phyloP scores from a whole-genome alignment of 2,797 vertebrate genomes.

The Spea hammondii region DNA sequence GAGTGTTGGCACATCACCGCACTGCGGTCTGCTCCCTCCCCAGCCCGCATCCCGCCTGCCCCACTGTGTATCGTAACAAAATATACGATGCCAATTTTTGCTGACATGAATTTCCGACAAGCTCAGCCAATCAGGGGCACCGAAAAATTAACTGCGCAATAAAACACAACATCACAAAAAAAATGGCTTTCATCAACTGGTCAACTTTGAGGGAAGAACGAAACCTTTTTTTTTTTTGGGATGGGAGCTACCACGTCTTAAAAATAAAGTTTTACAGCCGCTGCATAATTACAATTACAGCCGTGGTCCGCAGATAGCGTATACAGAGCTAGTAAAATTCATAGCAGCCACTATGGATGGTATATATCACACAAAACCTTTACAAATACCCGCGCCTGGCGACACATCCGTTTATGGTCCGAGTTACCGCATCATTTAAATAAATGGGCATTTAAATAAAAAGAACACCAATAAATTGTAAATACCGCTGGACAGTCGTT shows the following conservation, averaged over 20 bases:
- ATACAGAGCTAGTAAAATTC: conserved; percentile 2
- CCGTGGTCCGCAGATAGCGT: background rate
- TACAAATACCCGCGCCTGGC: background rate
- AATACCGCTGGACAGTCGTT: too few relatives aligned
- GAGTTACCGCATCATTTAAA: too few relatives aligned
- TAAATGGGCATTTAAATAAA: too few relatives aligned
- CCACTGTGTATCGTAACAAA: background rate
- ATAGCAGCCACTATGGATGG: background rate
- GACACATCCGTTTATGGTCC: too few relatives aligned
- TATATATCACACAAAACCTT: background rate
- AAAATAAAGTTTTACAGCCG: conserved; percentile 3
- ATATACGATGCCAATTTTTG: conserved; percentile 15
- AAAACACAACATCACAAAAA: conserved; percentile 12
- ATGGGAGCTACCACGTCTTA: background rate
- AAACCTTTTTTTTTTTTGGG: background rate
- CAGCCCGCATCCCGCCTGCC: background rate
- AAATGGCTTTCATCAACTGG: background rate
- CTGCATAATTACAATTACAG: background rate
- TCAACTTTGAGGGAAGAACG: conserved; percentile 4
- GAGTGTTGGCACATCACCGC: background rate
- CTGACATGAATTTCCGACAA: conserved; percentile 2
- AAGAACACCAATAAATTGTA: too few relatives aligned
- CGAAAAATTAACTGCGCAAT: background rate
- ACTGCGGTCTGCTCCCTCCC: conserved; percentile 11
- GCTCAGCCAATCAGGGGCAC: conserved; percentile 13